Conservation (phyloP, 2,888 invertebrate species). For the Gisinianus flammeolus region DNA sequence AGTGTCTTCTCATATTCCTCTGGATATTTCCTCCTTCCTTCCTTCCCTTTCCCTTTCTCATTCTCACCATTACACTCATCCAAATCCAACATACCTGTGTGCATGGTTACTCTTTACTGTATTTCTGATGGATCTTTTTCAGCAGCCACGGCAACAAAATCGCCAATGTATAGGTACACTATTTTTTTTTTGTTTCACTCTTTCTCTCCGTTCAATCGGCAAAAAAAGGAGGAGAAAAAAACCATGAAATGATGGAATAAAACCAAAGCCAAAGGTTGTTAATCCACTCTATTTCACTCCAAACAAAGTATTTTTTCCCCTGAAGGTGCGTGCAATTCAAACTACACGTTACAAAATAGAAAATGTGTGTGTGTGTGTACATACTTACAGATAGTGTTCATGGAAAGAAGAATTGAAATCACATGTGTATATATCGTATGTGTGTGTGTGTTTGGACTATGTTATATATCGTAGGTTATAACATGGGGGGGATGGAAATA, state of each 20-base stretch:
- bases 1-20: neutral
- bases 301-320: neutral
- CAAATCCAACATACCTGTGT: too few species aligned
- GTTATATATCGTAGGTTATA: too few species aligned
- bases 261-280: slow-evolving; percentile 22
- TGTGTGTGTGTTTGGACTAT: too few species aligned
- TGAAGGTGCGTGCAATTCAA: too few species aligned
- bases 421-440: too few species aligned
- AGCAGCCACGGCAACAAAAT: neutral
- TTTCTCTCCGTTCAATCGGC: neutral
- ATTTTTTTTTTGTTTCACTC: neutral
- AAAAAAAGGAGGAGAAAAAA: neutral
- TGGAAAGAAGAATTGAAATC: too few species aligned
- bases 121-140: slow-evolving; percentile 10
- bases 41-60: neutral
- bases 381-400: too few species aligned
- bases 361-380: too few species aligned
- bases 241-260: slow-evolving; percentile 12
- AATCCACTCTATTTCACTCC: slow-evolving; percentile 18
- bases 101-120: too few species aligned
- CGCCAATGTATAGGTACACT: neutral
- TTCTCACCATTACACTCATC: neutral
- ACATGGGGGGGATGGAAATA: too few species aligned
- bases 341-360: too few species aligned
- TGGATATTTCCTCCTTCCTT: neutral